Evolutionary conservation across 2,113 vertebrate genomes (phyloP), one percentile per base, ranked within the genome.

Genomic region (Albula glossodonta): DNA sequence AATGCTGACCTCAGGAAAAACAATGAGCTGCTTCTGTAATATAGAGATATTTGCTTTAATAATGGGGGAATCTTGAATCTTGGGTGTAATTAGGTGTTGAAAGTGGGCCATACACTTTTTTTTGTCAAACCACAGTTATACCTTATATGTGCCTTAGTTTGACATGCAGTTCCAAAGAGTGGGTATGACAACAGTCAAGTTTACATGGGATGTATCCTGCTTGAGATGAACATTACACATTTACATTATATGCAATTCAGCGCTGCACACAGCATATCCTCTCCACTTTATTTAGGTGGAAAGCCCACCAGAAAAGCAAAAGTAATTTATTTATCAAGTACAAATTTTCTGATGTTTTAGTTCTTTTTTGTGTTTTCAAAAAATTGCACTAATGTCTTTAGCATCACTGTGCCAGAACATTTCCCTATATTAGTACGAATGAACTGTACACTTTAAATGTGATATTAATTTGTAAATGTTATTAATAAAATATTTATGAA

Each of bases 401-500:
- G n/a, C 78, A 8, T 17, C 25, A 83, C 22, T 60, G 53, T 60
- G 11, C 81, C 13, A 22, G 25, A 48, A 78, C 17, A 78, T 49
- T 41, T 15, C 12, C 31, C 77, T 48, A 15, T 78, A 13, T 63
- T 78, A 22, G 19, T 53, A 53, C 12, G 80, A 9, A 48, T 78
- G 13, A 78, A 53, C 51, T 84, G 22, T 57, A 51, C 25, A 49
- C 22, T 31, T 13, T 57, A 83, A 25, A 19, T 48, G 57, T 49
- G 15, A 15, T 49, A 84, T 85, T 15, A 78, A 56, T 63, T 49
- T 80, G 25, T 31, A 80, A 9, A 80, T 63, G 19, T 50, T 79
- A 79, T 79, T 77, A 78, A 78, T 85, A 79, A 85, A 85, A 85
- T 85, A 85, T 84, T 79, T 78, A 84, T 79, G 15, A 25, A 84